These are phyloP conservation scores for Tetragonisca angustula DNA, from an alignment of 2,888 invertebrate genomes.

Conservation along the genomic window DNA sequence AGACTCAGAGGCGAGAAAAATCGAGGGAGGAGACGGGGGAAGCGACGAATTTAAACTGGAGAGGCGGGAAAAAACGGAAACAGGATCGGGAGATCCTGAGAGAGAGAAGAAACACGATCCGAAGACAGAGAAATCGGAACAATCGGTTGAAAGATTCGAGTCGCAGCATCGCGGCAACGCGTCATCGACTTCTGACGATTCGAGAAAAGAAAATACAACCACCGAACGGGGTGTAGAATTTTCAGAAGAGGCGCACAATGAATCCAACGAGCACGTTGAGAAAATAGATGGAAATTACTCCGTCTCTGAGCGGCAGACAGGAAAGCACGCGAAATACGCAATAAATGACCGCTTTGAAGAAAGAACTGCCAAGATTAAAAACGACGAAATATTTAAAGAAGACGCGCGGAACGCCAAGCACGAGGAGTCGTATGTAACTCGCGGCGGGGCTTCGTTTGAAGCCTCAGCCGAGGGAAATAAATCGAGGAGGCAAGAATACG, in stretches of 20 bases:
- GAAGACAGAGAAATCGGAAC: no score
- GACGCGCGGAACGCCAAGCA: neutral
- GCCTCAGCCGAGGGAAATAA: neutral
- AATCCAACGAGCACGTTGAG: no score
- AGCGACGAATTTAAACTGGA: neutral
- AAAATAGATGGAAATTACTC: neutral
- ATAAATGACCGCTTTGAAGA: neutral
- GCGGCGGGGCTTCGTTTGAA: neutral
- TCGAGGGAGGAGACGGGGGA: neutral
- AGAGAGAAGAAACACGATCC: neutral
- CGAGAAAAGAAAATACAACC: neutral
- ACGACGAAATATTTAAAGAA: neutral
- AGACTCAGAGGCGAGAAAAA: neutral
- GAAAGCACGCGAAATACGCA: neutral
- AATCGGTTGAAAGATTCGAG: neutral
- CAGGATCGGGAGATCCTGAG: neutral
- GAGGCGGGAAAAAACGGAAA: neutral
- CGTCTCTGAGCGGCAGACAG: accelerated
- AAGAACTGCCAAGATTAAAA: no score
- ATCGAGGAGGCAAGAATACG: neutral
- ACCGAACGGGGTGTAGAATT: neutral
- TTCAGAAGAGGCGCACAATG: neutral
- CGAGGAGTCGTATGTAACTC: neutral
- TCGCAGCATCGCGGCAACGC: neutral
- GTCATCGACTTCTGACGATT: no score